Evolutionary conservation across 1,140 invertebrate species (phyloP).

Genomic region (Fopius arisanus): DNA sequence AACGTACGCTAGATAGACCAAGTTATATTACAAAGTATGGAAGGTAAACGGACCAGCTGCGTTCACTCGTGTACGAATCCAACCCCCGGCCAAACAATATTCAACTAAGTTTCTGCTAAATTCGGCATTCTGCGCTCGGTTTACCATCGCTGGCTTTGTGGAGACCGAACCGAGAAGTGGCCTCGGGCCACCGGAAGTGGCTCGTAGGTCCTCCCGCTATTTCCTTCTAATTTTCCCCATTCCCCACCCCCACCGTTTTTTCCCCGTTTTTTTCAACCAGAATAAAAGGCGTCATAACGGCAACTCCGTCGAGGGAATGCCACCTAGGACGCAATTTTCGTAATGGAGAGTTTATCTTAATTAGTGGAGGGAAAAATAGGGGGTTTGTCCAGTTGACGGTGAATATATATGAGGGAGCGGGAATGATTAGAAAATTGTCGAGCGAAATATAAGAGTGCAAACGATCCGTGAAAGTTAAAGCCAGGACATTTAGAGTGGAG

Average conservation of each 20-base stretch:
- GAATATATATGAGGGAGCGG: background rate
- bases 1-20: background rate
- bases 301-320: background rate
- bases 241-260: too few species aligned
- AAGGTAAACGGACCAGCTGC: slow-evolving; percentile 45
- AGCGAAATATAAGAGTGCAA: background rate
- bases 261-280: background rate
- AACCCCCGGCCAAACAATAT: slow-evolving; percentile 54
- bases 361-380: background rate
- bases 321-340: background rate
- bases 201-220: slow-evolving; percentile 1
- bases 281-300: background rate
- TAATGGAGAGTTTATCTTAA: background rate
- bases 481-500: slow-evolving; percentile 29
- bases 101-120: slow-evolving; percentile 59
- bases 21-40: slow-evolving; percentile 28
- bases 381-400: background rate
- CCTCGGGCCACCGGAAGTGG: slow-evolving; percentile 17
- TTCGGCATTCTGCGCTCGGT: slow-evolving; percentile 47
- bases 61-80: slow-evolving; percentile 54
- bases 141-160: slow-evolving; percentile 24
- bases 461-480: slow-evolving; percentile 38
- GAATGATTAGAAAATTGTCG: background rate
- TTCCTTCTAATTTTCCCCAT: slow-evolving; percentile 8
- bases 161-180: background rate